A percentile compares a stretch with the other conserved stretches of the same genome.
Evolutionary conservation across 1,140 invertebrate genomes (phyloP).

Genomic region (Laodelphax striatellus): DNA sequence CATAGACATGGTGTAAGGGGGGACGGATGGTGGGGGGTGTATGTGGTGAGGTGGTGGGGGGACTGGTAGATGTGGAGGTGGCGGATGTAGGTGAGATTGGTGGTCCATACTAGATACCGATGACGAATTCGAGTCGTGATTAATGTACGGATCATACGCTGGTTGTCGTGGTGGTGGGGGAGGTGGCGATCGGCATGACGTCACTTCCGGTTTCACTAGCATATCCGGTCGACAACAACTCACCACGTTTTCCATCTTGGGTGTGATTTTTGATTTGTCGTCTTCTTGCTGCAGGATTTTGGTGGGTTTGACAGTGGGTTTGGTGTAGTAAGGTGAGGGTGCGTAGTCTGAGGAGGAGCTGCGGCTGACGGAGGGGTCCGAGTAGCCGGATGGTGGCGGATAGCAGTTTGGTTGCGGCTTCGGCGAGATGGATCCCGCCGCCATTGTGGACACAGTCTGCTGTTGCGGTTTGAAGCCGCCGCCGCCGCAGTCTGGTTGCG

Average conservation of each 20-base stretch:
- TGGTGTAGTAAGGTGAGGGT: constrained; percentile 22
- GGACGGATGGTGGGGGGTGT: constrained; percentile 10
- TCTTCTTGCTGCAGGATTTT: constrained; percentile 37
- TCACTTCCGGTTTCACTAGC: constrained; percentile 15
- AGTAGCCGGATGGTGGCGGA: constrained; percentile 18
- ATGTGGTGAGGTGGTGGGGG: constrained; percentile 17
- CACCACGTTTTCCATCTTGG: constrained; percentile 35
- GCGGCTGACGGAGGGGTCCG: constrained; percentile 14
- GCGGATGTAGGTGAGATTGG: constrained; percentile 32
- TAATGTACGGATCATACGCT: constrained; percentile 48
- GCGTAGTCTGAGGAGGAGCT: constrained; percentile 14
- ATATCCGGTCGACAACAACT: constrained; percentile 35
- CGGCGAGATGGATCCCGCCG: constrained; percentile 6
- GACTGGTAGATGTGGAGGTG: constrained; percentile 16
- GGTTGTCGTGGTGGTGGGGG: constrained; percentile 36
- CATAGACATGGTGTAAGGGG: constrained; percentile 12
- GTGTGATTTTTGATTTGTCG: constrained; percentile 23
- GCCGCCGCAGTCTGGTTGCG: background rate
- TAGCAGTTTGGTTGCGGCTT: constrained; percentile 20
- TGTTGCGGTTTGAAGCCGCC: background rate
- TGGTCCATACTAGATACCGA: constrained; percentile 61
- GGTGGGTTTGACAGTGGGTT: constrained; percentile 40
- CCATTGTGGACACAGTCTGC: constrained; percentile 6
- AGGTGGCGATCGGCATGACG: constrained; percentile 32
- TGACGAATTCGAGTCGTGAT: constrained; percentile 58